Base-by-base conservation (phyloP, 2,113 vertebrate species). In the Passerina amoena region DNA sequence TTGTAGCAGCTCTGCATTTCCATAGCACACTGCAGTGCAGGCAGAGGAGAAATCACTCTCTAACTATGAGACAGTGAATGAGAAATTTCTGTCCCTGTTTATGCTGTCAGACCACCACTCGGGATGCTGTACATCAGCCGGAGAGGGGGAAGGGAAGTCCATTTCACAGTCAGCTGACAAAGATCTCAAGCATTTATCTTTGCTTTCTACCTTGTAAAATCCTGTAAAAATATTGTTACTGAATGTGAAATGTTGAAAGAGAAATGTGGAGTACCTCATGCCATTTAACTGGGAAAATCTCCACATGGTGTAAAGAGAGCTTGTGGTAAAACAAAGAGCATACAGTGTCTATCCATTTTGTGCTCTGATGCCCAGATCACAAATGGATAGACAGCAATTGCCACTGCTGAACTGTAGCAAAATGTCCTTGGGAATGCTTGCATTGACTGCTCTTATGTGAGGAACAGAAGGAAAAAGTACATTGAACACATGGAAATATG, bases 1-100 rank as follows among this genome's bases (percentile, higher is more conserved):
- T 82, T 91, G 86, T 94, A 95, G 77, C 5, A 75, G 82, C 73
- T 84, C 90, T 93, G 64, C 88, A 96, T 98, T 98, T 97, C 95
- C 96, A 97, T 95, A 93, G 93, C 86, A 76, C 95, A 91, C 96
- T 72, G 70, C 35, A 9, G 81, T 1, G 82, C 82, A 81, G 37
- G 76, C 86, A 94, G 71, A 69, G 60, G 19, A 91, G 68, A 96
- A 95, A 97, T 97, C 92, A 89, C 79, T 90, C 54, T 95, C 71
- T 87, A 93, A 95, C 96, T 80, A 64, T 24, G 14, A 85, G 82
- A 88, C 22, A 89, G 83, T 73, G 92, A 93, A 96, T 80, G 85
- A 87, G 87, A 97, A 94, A 90, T 86, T 91, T 93, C 64, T 79
- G 92, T 64, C 57, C n/a, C 20, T 82, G 85, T 90, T 96, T 96